phyloP scores from a whole-genome alignment of 2,113 vertebrate species.

The Melanotaenia duboulayi region DNA sequence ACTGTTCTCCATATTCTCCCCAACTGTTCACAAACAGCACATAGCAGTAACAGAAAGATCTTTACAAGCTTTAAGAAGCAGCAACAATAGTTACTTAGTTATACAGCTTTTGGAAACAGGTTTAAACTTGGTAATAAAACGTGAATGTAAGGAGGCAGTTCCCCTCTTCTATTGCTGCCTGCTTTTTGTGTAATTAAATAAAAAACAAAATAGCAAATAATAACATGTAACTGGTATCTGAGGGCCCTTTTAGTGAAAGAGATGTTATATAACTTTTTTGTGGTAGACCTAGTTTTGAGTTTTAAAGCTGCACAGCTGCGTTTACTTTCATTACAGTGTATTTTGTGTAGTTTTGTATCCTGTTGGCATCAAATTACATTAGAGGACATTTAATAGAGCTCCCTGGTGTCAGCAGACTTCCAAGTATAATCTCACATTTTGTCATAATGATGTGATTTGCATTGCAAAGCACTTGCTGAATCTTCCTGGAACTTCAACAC shows the following conservation, averaged over 20 bases:
- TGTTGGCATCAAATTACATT: slow-evolving; percentile 63
- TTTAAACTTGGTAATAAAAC: slow-evolving; percentile 46
- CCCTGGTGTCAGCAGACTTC: slow-evolving; percentile 41
- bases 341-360: slow-evolving; percentile 39
- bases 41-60: slow-evolving; percentile 20
- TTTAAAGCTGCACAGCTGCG: slow-evolving; percentile 23
- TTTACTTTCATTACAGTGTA: slow-evolving; percentile 52
- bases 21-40: slow-evolving; percentile 63
- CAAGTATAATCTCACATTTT: slow-evolving; percentile 68
- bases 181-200: slow-evolving; percentile 37
- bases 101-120: background rate
- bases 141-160: background rate
- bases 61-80: slow-evolving; percentile 23
- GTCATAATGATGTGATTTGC: slow-evolving; percentile 76
- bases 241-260: slow-evolving; percentile 26
- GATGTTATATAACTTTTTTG: slow-evolving; percentile 31
- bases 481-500: slow-evolving; percentile 18
- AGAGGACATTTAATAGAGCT: slow-evolving; percentile 59
- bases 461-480: slow-evolving; percentile 70
- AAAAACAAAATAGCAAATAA: slow-evolving; percentile 51
- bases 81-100: background rate
- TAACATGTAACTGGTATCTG: slow-evolving; percentile 37
- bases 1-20: slow-evolving; percentile 57
- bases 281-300: slow-evolving; percentile 13
- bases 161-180: slow-evolving; percentile 12